Base-by-base conservation (phyloP, 2,113 vertebrate genomes). In the Gymnarchus niloticus region DNA sequence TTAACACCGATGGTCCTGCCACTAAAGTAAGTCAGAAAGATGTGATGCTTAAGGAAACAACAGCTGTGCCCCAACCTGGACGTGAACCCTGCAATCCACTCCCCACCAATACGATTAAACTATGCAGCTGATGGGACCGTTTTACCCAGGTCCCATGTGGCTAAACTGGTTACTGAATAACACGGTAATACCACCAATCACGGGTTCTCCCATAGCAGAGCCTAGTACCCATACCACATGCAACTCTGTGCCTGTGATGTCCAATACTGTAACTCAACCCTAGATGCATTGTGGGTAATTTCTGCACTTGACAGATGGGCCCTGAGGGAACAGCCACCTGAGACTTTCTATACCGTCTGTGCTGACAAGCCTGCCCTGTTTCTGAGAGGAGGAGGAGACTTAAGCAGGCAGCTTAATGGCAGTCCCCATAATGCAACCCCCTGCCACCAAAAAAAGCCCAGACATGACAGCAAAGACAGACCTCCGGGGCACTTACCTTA, bases 401-500 rank as follows among this genome's bases (percentile, higher is more conserved):
- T 7, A 0, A 54, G 25, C 1, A 51, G 80, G 25, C 51, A 56
- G 80, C 54, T 3, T 25, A 56, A 54, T 49, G 6, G 51, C 80
- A 54, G 76, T n/a, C n/a, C n/a, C n/a, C n/a, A 7, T 23, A 54
- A 28, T 8, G 17, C 83, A 14, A n/a, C 17, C 37, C 65, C 59
- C 25, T 0, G 28, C 65, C 5, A 33, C 7, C 14, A 37, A 77
- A 69, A 3, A 9, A 21, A 57, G 12, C n/a, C 77, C 14, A 51
- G n/a, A 28, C 48, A 25, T 19, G 33, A 69, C 12, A 17, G 65
- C 10, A 14, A 73, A 56, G 49, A 54, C 6, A 56, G 80, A 25
- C 28, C n/a, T 82, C 25, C 12, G 51, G n/a, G 80, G 54, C 12
- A 6, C 93, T 88, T 94, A 95, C 94, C 94, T 95, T 95, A 3